Evolutionary conservation across 2,113 vertebrate species (phyloP), one percentile per base, ranked within the genome.

Genomic region (Apteryx mantelli): DNA sequence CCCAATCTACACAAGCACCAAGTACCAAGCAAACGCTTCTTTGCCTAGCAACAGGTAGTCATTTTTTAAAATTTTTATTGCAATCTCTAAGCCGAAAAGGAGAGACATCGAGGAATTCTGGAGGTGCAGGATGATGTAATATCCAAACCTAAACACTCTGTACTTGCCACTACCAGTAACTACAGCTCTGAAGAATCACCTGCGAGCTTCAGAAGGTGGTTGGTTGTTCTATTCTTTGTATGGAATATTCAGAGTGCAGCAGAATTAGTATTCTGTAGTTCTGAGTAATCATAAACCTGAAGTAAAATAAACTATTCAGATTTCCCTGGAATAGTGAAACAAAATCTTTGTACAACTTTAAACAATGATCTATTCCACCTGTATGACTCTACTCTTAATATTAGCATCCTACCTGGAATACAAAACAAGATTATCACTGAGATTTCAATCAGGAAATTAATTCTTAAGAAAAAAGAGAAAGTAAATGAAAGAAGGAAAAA

Each of bases 381-480:
- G 38, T 28, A 2, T 50, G 55, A 78, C 36, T 76, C 44, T 58
- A 14, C 11, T 86, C 22, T 82, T 82, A 48, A 42, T 21, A 14
- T 63, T 61, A 46, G 16, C 9, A 77, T 66, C 24, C 14, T 66
- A 64, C 26, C 36, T 55, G 46, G 58, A 95, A 69, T 64, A 80
- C 69, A 66, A 94, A 96, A 89, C 55, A 88, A 90, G 28, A 80
- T 79, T 85, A 74, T n/a, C n/a, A 60, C 56, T 73, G 50, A 56
- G 65, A 42, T 74, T 88, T 83, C 65, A 89, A 94, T 94, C 36
- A 86, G 55, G 21, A 92, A 91, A 93, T 91, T 91, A 95, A 92
- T 93, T 93, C 82, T 50, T 20, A 95, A 83, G 75, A 82, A 95
- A 82, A 95, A 88, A 42, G 32, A 87, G 44, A 94, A 94, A 91